These are phyloP conservation scores for Phymastichus coffea DNA, from an alignment of 1,140 invertebrate genomes.

Conservation along the genomic window DNA sequence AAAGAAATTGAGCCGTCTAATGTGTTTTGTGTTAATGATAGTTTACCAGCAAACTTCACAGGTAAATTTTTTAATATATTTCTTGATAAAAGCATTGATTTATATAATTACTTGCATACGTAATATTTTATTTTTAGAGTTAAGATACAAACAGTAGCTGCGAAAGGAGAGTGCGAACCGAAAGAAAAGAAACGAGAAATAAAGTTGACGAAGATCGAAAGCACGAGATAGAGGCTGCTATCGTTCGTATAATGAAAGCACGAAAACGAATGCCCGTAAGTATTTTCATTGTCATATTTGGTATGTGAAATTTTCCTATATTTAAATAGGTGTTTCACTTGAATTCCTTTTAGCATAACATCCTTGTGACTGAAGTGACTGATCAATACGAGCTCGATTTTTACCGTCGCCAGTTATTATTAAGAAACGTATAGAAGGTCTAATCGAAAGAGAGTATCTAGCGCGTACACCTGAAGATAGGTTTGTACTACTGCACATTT, in stretches of 20 bases:
- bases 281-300: slow-evolving; percentile 24
- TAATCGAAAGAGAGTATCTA: slow-evolving; percentile 98
- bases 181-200: slow-evolving; percentile 93
- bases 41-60: slow-evolving; percentile 84
- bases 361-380: slow-evolving; percentile 95
- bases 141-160: slow-evolving; percentile 92
- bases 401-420: slow-evolving; percentile 96
- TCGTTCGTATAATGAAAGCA: slow-evolving; percentile 99
- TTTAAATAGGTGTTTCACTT: neutral
- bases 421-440: slow-evolving; percentile 98
- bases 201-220: slow-evolving; percentile 99
- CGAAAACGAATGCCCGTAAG: slow-evolving; percentile 87
- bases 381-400: slow-evolving; percentile 93
- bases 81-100: slow-evolving; percentile 3
- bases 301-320: neutral
- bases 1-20: slow-evolving; percentile 96
- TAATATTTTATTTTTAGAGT: slow-evolving; percentile 61
- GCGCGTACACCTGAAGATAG: slow-evolving; percentile 93
- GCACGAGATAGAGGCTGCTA: slow-evolving; percentile 99
- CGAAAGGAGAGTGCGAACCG: slow-evolving; percentile 98
- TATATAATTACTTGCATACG: slow-evolving; percentile 11
- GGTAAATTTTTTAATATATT: slow-evolving; percentile 66
- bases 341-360: slow-evolving; percentile 71
- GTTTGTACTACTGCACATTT: slow-evolving; percentile 55
- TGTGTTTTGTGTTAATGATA: slow-evolving; percentile 95